These are phyloP conservation scores for Enteromius mattozi DNA, from an alignment of 2,797 vertebrate genomes.

Conservation along the genomic window DNA sequence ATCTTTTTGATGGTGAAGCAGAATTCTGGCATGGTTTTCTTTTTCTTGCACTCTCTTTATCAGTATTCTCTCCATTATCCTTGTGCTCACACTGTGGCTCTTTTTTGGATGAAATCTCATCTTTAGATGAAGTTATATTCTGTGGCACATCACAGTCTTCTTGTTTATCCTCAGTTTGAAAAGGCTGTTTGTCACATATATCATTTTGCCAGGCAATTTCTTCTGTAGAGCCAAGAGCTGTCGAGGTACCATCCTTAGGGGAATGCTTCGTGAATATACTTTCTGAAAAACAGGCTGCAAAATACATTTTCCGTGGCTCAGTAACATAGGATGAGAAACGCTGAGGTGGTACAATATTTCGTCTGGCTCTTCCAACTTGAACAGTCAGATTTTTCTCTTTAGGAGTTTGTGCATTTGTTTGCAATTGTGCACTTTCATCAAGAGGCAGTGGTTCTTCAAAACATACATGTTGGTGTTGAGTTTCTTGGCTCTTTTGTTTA, in stretches of 20 bases:
- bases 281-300: slow-evolving; percentile 79
- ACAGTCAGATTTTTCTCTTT: slow-evolving; percentile 34
- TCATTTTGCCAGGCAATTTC: background rate
- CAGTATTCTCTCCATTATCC: slow-evolving; percentile 35
- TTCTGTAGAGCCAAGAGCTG: slow-evolving; percentile 22
- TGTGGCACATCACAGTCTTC: slow-evolving; percentile 35
- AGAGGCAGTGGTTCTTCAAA: slow-evolving; percentile 10
- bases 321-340: slow-evolving; percentile 90
- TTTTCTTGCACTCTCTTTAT: slow-evolving; percentile 55
- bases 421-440: background rate
- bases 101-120: slow-evolving; percentile 40
- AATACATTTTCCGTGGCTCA: slow-evolving; percentile 81
- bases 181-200: slow-evolving; percentile 9
- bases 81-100: slow-evolving; percentile 20
- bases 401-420: background rate
- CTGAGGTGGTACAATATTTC: slow-evolving; percentile 87
- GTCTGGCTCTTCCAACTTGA: slow-evolving; percentile 78
- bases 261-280: slow-evolving; percentile 73
- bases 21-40: slow-evolving; percentile 34
- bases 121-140: slow-evolving; percentile 48
- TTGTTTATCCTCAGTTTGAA: slow-evolving; percentile 45
- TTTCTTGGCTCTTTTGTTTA: slow-evolving; percentile 32
- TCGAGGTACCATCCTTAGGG: slow-evolving; percentile 67
- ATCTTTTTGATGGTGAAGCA: slow-evolving; percentile 63
- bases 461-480: background rate